These are phyloP conservation scores for Phainopepla nitens DNA, from an alignment of 2,113 vertebrate genomes.

Conservation along the genomic window DNA sequence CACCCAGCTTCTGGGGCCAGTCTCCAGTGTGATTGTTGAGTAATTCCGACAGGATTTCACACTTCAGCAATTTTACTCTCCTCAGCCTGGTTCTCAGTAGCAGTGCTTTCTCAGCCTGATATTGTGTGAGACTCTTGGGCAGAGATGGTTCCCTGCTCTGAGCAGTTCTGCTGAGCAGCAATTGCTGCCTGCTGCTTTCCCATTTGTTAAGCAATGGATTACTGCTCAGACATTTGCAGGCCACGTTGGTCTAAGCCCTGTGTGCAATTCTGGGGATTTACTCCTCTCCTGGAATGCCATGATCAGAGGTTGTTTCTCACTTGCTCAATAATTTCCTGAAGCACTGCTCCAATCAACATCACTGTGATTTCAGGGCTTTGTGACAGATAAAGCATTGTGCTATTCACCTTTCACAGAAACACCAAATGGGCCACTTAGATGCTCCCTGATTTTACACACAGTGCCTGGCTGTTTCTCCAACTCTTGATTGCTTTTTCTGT, in stretches of 20 bases:
- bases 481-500: not conserved
- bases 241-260: not conserved
- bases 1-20: not conserved
- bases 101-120: not conserved
- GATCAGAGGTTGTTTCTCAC: not conserved
- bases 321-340: constrained; percentile 29
- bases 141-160: not conserved
- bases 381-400: not conserved
- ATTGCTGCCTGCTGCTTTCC: constrained; percentile 8
- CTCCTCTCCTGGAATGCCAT: not conserved
- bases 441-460: not conserved
- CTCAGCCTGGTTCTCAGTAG: not conserved
- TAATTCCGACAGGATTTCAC: constrained; percentile 40
- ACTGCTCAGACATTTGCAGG: constrained; percentile 7
- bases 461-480: not conserved
- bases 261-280: not conserved
- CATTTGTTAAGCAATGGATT: constrained; percentile 43
- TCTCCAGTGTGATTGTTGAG: not conserved
- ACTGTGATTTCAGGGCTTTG: not conserved
- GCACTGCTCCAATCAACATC: not conserved
- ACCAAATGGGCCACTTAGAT: not conserved
- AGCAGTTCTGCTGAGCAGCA: not conserved
- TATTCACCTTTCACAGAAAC: not conserved
- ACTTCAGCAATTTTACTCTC: not conserved
- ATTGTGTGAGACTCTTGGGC: not conserved